phyloP scores from a whole-genome alignment of 2,113 vertebrate species.

The Nematolebias whitei region DNA sequence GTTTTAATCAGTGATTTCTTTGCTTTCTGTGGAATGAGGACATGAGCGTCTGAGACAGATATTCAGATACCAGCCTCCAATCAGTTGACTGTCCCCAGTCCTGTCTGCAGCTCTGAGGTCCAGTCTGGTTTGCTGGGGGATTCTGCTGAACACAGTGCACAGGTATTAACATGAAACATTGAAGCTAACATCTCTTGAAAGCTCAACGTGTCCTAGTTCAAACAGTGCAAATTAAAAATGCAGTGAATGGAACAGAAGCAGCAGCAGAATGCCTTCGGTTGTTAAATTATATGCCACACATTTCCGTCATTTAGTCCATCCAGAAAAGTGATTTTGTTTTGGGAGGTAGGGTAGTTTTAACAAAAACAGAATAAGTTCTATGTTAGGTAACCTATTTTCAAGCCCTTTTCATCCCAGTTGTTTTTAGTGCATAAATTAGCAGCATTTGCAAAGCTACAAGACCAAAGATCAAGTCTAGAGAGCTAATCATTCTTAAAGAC shows the following conservation, averaged over 20 bases:
- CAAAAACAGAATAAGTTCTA: too few species aligned
- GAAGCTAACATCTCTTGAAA: not conserved
- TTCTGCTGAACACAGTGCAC: not conserved
- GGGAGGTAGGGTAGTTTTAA: too few species aligned
- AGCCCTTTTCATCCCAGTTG: not conserved
- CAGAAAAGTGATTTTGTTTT: not conserved
- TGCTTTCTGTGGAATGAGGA: conserved; percentile 11
- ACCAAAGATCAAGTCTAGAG: not conserved
- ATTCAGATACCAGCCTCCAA: not conserved
- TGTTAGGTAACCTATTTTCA: not conserved
- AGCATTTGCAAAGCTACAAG: not conserved
- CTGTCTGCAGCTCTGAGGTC: not conserved
- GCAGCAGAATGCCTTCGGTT: not conserved
- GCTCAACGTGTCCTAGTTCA: too few species aligned
- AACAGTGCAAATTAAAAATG: not conserved
- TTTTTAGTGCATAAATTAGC: not conserved
- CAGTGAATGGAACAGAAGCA: not conserved
- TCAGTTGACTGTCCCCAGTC: not conserved
- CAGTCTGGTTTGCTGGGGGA: not conserved
- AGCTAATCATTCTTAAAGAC: not conserved
- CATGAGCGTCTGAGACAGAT: conserved; percentile 15
- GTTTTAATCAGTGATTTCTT: not conserved
- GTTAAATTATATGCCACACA: too few species aligned
- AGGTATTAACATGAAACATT: not conserved
- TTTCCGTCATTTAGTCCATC: not conserved